Evolutionary conservation across 1,140 invertebrate species (phyloP), one percentile per base, ranked within the genome.

Genomic region (Aethina tumida): DNA sequence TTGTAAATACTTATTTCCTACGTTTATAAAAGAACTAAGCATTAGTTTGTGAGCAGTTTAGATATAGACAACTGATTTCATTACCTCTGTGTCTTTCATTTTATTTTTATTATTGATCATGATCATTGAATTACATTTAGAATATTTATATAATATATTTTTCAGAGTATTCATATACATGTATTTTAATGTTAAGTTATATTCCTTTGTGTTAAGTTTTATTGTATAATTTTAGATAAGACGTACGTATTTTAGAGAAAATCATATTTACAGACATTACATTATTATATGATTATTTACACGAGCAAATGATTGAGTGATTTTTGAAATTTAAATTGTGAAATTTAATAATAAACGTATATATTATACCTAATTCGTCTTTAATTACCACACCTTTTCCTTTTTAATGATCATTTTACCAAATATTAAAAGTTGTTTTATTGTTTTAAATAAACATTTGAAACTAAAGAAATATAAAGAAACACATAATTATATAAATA

Each of bases 141-240:
- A 19, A 20, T 28, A 31, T 35, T 45, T 42, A 48, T 26, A 50
- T 55, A 47, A 42, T 52, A 52, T 52, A 55, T 55, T 55, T 54
- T 52, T 49, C 50, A 53, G 48, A 55, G 53, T 55, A 55, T 55
- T 55, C 52, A 55, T 55, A 55, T 55, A 52, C 50, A 52, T 39
- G 17, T 39, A 41, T 42, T 41, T 35, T 41, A 44, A 39, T 26
- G 30, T 44, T 39, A 48, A 38, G 43, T 48, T 49, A 28, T 37
- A n/a, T n/a, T n/a, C n/a, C n/a, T n/a, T n/a, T n/a, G n/a, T 38
- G 33, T 44, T 48, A 42, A 46, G 39, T 41, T 38, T 46, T 39
- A 28, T 38, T 35, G 35, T 41, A 46, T 38, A 33, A 10, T n/a
- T 18, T 12, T 10, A 13, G 3, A 13, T 33, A 33, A 12, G 31